A percentile compares a stretch with the other conserved stretches of the same genome.
These are phyloP conservation scores for Octodon degus DNA, from an alignment of 2,113 vertebrate genomes.

Conservation along the genomic window DNA sequence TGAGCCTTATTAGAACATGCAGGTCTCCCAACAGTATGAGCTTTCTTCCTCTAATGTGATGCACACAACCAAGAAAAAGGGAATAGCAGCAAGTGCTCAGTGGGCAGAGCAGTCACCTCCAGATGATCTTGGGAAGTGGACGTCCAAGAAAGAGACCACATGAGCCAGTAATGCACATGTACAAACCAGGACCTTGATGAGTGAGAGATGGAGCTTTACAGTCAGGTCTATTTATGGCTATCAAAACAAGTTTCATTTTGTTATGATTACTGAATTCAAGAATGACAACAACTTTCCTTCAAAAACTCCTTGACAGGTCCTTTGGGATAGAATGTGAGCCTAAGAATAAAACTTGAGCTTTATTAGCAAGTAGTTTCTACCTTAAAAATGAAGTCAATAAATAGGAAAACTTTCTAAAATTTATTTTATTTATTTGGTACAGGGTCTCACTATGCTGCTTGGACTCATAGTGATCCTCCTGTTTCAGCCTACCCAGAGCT, in stretches of 20 bases:
- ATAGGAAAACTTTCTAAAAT: neutral
- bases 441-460: too few relatives aligned
- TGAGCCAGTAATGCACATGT: neutral
- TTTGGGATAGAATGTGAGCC: neutral
- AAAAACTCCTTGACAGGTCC: neutral
- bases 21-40: neutral
- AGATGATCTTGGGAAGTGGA: neutral
- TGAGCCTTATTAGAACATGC: neutral
- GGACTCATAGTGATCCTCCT: too few relatives aligned
- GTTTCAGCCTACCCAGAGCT: too few relatives aligned
- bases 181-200: neutral
- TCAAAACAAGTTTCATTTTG: neutral
- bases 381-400: neutral
- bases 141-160: neutral
- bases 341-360: neutral
- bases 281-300: neutral
- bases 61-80: neutral
- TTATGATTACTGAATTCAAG: neutral
- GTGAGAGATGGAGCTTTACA: neutral
- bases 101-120: neutral
- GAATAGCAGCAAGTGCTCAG: rapidly evolving
- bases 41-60: neutral
- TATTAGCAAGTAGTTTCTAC: neutral
- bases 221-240: neutral
- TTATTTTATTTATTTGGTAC: too few relatives aligned